Evolutionary conservation across 2,888 invertebrate genomes (phyloP).

Genomic region (Diogma glabrata): DNA sequence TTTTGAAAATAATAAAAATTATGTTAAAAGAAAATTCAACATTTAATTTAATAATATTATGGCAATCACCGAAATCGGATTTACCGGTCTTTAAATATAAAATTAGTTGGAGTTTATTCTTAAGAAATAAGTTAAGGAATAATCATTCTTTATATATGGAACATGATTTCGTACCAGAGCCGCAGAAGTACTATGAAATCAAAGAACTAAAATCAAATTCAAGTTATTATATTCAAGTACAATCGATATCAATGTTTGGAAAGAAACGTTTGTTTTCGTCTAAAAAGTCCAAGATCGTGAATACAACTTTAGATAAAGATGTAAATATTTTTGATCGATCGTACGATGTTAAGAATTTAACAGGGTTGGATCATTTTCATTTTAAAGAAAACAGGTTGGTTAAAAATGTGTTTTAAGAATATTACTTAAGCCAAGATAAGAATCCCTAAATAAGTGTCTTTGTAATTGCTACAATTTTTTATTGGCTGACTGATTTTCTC

Average conservation of each 20-base stretch:
- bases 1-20: constrained; percentile 25
- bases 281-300: constrained; percentile 56
- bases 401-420: too few species aligned
- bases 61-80: constrained; percentile 59
- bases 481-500: too few species aligned
- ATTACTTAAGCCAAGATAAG: background rate
- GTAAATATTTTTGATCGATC: background rate
- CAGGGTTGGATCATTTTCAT: background rate
- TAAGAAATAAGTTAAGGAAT: constrained; percentile 37
- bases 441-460: too few species aligned
- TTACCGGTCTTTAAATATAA: constrained; percentile 59
- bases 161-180: constrained; percentile 36
- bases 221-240: constrained; percentile 67
- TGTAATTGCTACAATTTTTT: too few species aligned
- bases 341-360: constrained; percentile 3
- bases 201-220: constrained; percentile 54
- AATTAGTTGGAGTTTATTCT: constrained; percentile 60
- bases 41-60: constrained; percentile 49
- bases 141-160: constrained; percentile 30
- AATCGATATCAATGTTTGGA: constrained; percentile 60
- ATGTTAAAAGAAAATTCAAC: constrained; percentile 30
- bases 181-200: constrained; percentile 51
- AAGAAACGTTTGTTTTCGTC: constrained; percentile 54
- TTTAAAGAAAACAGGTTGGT: too few species aligned
- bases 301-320: constrained; percentile 42